Evolutionary conservation across 1,140 invertebrate genomes (phyloP), one percentile per base, ranked within the genome.

Genomic region (Apis dorsata): DNA sequence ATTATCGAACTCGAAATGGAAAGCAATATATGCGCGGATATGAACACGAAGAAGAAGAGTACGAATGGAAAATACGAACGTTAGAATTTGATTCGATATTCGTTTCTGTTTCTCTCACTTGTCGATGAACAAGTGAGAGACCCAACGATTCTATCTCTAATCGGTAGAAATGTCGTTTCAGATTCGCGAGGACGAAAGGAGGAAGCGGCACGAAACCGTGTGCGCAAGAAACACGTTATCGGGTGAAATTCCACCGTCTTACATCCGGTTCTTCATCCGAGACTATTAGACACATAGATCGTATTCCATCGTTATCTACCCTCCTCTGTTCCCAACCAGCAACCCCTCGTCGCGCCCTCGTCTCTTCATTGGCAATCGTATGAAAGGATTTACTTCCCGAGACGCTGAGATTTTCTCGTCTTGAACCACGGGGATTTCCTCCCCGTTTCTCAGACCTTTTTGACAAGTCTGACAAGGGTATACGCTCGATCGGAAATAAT

Each of bases 201-300:
- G n/a, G 55, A 24, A 71, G n/a, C 59, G 60, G 57, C 70, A 65
- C 70, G 34, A 34, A 28, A 34, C 60, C 12, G 49, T 19, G 59
- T 12, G 19, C 11, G n/a, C 65, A 28, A 21, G 55, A 21, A 71
- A 60, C 79, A 21, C 28, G 79, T 21, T 80, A 80, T 80, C 79
- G 70, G 49, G 11, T 80, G 70, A 74, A 80, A 65, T 80, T 74
- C 60, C 60, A 60, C 21, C 51, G 17, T 12, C 51, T 44, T 55
- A 15, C 70, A 19, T 65, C 69, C 79, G 59, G 70, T 55, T 55
- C 59, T 69, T 74, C 79, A 65, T 80, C 59, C 21, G 15, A 19
- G 59, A 28, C 15, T 80, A 57, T 51, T 74, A 34, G 34, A 74
- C 44, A 65, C 60, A n/a, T n/a, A n/a, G 51, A 17, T 21, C 79